Percentiles rank a stretch among this genome's conserved stretches.
These are phyloP conservation scores for Dione juno DNA, from an alignment of 2,888 invertebrate species.

Conservation along the genomic window DNA sequence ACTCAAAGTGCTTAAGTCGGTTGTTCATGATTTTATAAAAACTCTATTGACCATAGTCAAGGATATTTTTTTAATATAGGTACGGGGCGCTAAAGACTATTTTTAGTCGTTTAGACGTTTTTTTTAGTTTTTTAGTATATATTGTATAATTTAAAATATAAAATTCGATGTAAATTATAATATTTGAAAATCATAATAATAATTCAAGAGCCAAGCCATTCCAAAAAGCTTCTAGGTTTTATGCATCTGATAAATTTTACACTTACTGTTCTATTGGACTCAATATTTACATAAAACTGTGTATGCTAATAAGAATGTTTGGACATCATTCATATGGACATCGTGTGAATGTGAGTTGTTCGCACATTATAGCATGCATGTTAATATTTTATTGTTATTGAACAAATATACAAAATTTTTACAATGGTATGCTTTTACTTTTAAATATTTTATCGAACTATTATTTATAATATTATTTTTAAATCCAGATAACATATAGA, in stretches of 20 bases:
- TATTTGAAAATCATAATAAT: background rate
- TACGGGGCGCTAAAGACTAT: conserved; percentile 73
- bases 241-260: conserved; percentile 37
- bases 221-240: conserved; percentile 15
- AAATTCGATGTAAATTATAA: background rate
- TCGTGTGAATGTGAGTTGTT: conserved; percentile 32
- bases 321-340: conserved; percentile 28
- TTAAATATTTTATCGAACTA: background rate
- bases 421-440: background rate
- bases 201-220: conserved; percentile 5
- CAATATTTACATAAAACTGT: conserved; percentile 40
- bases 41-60: conserved; percentile 47
- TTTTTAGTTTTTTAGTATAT: conserved; percentile 1
- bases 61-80: conserved; percentile 63
- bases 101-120: conserved; percentile 59
- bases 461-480: background rate
- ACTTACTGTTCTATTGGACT: conserved; percentile 37
- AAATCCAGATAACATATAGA: conserved; percentile 6
- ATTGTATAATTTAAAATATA: conserved; percentile 10
- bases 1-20: conserved; percentile 64
- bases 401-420: conserved; percentile 6
- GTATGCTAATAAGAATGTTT: conserved; percentile 43
- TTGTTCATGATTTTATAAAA: conserved; percentile 60
- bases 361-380: conserved; percentile 33
- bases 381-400: conserved; percentile 31